Evolutionary conservation across 1,140 invertebrate genomes (phyloP), one percentile per base, ranked within the genome.

Genomic region (Tenebrio molitor): DNA sequence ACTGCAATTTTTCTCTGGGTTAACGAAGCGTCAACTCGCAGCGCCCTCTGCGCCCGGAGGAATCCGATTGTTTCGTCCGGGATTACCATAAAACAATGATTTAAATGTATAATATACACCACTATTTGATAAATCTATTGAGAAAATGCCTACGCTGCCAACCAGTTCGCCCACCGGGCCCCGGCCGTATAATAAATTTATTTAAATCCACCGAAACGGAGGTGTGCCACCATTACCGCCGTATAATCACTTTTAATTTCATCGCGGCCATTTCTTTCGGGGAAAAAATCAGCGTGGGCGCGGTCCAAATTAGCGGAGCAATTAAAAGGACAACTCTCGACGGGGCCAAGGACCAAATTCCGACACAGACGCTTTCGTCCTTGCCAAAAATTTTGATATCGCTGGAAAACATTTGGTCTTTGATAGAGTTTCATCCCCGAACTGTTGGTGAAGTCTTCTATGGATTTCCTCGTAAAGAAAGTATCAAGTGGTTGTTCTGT

Each of bases 21-120:
- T 58, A 58, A 58, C 50, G 50, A 58, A 58, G 50, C 50, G 50
- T 58, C 29, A 25, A 29, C n/a, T n/a, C n/a, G n/a, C n/a, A n/a
- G n/a, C n/a, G n/a, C n/a, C n/a, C n/a, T n/a, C n/a, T n/a, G n/a
- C n/a, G n/a, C 8, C 12, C 36, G 36, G n/a, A 3, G 5, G 25
- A 44, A 15, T 25, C 17, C 17, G 2, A 23, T 29, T 58, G 50
- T 17, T 29, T 12, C 17, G 44, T 50, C 10, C 50, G 3, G 23
- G 12, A 58, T 58, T 58, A 58, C 50, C 50, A 58, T 58, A 58
- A 58, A 58, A 58, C 50, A 58, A 58, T 58, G 50, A 58, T 58
- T 58, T 58, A 58, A 58, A 58, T 58, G 50, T 58, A 58, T 58
- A 58, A 58, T 58, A 58, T 21, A 21, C 21, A 58, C 21, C 50